Evolutionary conservation across 2,888 invertebrate species (phyloP), one percentile per base, ranked within the genome.

Genomic region (Drosophila pseudotalamancana): DNA sequence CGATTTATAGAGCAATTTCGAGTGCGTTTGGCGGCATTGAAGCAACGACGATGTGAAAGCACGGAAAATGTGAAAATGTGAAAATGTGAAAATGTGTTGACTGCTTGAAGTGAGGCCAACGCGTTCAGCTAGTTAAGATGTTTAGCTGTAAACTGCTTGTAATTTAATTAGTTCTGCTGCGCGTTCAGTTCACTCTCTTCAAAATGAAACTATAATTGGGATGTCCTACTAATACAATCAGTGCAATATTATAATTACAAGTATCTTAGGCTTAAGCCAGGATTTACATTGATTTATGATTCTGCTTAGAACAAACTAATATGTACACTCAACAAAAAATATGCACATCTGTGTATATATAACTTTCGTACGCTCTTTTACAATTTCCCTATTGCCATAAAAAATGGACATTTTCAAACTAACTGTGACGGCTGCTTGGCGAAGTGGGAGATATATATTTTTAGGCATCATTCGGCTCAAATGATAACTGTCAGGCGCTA

Each of bases 1-100:
- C 81, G 62, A 72, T 66, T 87, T 82, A 86, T 59, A 64, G 56
- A 64, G 67, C 84, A 86, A 81, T 86, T 81, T 85, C 60, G 43
- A 39, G 49, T 42, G 57, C 61, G 57, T 60, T 57, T 57, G 19
- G n/a, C 25, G 35, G 35, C n/a, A n/a, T n/a, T n/a, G n/a, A n/a
- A n/a, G 4, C 34, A 11, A 9, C 18, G 8, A n/a, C 19, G n/a
- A 8, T 29, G 29, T 6, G 9, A 16, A 29, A n/a, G n/a, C 1
- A 6, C 6, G 16, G 35, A n/a, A n/a, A n/a, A n/a, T n/a, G n/a
- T n/a, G n/a, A n/a, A n/a, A n/a, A n/a, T n/a, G n/a, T n/a, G n/a
- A n/a, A n/a, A n/a, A n/a, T n/a, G n/a, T n/a, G 12, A 27, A 31
- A 27, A 25, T 11, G 32, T 37, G 63, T 8, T 21, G 31, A 31